phyloP scores from a whole-genome alignment of 2,888 invertebrate species.

The Kryphioiulus occultus region DNA sequence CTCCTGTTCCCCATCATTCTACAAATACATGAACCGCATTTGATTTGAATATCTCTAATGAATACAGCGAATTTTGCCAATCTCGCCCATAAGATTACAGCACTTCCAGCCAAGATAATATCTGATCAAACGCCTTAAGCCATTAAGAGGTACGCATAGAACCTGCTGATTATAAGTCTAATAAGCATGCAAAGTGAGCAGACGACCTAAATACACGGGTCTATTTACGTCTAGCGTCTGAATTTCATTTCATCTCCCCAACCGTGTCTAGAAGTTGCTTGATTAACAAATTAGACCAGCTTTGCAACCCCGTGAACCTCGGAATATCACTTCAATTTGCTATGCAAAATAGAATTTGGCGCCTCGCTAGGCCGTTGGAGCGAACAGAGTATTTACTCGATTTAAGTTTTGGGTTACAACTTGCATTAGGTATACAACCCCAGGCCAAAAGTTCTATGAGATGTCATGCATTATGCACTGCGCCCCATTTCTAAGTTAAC shows the following conservation, averaged over 20 bases:
- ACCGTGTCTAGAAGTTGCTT: background rate
- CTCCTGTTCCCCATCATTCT: too few relatives aligned
- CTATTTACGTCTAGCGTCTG: background rate
- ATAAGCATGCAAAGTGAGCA: background rate
- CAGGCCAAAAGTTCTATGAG: background rate
- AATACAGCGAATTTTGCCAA: background rate
- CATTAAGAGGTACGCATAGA: background rate
- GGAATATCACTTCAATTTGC: background rate
- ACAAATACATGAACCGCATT: too few relatives aligned
- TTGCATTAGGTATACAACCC: background rate
- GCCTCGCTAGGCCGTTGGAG: background rate
- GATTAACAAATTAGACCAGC: constrained; percentile 10
- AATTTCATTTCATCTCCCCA: constrained; percentile 27
- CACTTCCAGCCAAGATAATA: background rate
- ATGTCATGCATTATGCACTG: background rate
- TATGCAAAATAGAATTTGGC: constrained; percentile 24
- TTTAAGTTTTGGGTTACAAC: background rate
- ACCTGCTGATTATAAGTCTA: background rate
- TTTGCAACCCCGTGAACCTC: background rate
- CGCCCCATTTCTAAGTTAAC: background rate
- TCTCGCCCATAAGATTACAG: background rate
- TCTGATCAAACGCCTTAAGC: background rate
- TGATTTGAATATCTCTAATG: too few relatives aligned
- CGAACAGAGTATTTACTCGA: background rate
- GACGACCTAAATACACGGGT: background rate